Evolutionary conservation across 2,113 vertebrate species (phyloP).

Genomic region (Pituophis catenifer): DNA sequence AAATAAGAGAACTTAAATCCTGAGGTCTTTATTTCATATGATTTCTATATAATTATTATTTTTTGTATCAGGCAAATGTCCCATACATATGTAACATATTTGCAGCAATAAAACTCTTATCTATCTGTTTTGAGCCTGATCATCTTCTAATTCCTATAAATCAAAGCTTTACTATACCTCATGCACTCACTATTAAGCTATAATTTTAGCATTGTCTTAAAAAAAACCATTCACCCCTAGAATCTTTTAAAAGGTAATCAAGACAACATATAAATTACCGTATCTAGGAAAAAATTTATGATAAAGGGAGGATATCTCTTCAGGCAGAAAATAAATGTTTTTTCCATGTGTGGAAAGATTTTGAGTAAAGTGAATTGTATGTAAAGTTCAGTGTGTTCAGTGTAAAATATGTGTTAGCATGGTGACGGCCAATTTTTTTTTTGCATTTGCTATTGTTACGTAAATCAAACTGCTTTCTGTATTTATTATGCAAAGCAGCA

Average conservation of each 20-base stretch:
- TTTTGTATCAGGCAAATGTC: neutral
- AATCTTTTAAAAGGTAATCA: neutral
- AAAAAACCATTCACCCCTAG: neutral
- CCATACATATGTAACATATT: neutral
- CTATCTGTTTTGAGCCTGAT: neutral
- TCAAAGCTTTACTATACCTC: neutral
- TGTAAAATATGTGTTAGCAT: conserved; percentile 45
- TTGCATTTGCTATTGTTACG: neutral
- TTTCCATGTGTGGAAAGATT: conserved; percentile 25
- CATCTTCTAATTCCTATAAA: neutral
- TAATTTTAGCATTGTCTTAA: neutral
- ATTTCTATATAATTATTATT: neutral
- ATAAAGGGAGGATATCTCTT: neutral
- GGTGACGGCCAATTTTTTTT: conserved; percentile 40
- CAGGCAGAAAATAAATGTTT: neutral
- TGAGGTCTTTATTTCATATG: neutral
- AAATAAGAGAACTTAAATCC: neutral
- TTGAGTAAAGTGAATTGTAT: neutral
- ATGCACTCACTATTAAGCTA: neutral
- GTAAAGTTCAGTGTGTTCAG: conserved; percentile 1
- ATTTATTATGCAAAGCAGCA: neutral
- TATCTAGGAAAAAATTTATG: neutral
- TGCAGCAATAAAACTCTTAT: neutral
- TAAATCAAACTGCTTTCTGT: neutral
- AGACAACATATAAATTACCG: neutral